Conservation (phyloP, 2,113 vertebrate species). For the Lycaon pictus region DNA sequence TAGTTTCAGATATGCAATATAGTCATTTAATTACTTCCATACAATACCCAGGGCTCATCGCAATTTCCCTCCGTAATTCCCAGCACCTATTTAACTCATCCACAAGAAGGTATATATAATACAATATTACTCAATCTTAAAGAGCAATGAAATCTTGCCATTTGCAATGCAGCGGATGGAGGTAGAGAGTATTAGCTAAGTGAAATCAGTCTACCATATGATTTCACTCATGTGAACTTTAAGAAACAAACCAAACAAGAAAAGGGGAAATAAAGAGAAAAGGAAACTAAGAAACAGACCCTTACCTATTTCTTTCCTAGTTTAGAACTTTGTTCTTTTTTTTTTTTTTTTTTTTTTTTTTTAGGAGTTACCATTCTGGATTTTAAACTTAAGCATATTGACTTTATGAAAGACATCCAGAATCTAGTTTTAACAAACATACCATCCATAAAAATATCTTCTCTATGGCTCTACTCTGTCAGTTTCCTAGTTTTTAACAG, state of each 20-base stretch:
- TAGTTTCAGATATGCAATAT: background rate
- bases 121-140: background rate
- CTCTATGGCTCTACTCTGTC: background rate
- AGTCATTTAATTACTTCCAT: background rate
- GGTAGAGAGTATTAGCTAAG: background rate
- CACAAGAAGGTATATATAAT: background rate
- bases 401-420: background rate
- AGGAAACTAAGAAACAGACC: background rate
- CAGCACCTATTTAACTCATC: background rate
- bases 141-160: background rate
- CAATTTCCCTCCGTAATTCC: background rate
- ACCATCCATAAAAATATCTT: background rate
- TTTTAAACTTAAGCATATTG: conserved; percentile 12
- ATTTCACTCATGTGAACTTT: background rate
- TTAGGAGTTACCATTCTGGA: background rate
- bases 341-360: background rate
- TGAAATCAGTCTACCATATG: background rate
- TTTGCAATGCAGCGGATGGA: background rate
- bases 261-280: background rate
- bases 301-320: background rate
- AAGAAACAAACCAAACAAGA: background rate
- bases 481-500: conserved; percentile 31
- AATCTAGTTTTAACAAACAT: conserved; percentile 23
- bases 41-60: background rate
- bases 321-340: background rate